Evolutionary conservation across 1,140 invertebrate species (phyloP).

Genomic region (Drosophila nigrodunni): DNA sequence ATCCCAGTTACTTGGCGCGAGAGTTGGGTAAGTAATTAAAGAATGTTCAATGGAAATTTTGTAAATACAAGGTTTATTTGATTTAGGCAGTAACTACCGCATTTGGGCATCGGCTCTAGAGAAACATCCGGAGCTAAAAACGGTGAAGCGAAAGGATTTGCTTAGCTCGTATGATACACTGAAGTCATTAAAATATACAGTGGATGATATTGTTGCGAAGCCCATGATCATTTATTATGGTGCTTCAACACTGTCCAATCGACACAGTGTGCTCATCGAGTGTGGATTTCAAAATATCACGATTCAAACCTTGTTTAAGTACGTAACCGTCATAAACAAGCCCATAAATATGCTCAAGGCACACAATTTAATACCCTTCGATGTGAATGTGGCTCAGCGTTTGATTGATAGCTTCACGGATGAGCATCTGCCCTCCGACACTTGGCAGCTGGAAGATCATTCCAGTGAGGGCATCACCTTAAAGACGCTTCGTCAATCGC

Average conservation of each 20-base stretch:
- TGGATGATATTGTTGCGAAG: constrained; percentile 85
- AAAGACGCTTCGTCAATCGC: constrained; percentile 85
- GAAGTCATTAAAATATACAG: constrained; percentile 73
- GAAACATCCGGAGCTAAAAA: constrained; percentile 75
- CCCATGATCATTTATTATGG: constrained; percentile 86
- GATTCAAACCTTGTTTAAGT: constrained; percentile 85
- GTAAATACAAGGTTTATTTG: background rate
- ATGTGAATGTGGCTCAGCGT: constrained; percentile 75
- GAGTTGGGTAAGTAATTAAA: constrained; percentile 40
- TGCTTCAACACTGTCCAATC: constrained; percentile 85
- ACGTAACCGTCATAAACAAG: constrained; percentile 78
- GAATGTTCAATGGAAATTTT: background rate
- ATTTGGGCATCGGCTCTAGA: constrained; percentile 54
- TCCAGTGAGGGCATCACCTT: constrained; percentile 77
- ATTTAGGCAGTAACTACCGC: constrained; percentile 56
- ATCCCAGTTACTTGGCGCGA: constrained; percentile 56
- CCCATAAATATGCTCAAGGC: constrained; percentile 67
- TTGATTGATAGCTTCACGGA: constrained; percentile 60
- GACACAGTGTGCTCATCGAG: constrained; percentile 86
- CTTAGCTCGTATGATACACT: constrained; percentile 61
- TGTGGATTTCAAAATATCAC: constrained; percentile 85
- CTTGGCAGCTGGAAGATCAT: constrained; percentile 52
- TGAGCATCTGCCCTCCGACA: constrained; percentile 50
- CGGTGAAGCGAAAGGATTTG: constrained; percentile 70
- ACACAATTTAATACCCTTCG: constrained; percentile 55